These are phyloP conservation scores for Heliconius sara DNA, from an alignment of 2,888 invertebrate species.

Conservation along the genomic window DNA sequence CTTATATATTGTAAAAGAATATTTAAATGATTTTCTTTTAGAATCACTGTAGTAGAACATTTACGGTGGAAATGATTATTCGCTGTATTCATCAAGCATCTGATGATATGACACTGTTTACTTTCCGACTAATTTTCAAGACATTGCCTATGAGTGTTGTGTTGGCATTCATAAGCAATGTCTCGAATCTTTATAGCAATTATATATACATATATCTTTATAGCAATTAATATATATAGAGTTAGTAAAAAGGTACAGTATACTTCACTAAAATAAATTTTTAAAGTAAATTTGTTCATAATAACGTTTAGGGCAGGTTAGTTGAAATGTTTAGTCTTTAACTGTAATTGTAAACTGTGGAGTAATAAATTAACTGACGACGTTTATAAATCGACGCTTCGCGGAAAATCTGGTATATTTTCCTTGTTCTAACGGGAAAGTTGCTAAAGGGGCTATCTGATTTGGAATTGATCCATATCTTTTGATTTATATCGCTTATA, in stretches of 20 bases:
- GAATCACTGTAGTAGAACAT: no score
- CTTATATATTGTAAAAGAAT: no score
- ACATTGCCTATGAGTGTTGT: no score
- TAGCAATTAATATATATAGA: no score
- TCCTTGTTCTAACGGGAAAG: constrained; percentile 18
- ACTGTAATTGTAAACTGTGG: constrained; percentile 9
- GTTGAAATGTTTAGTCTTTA: constrained; percentile 18
- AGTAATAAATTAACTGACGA: constrained; percentile 20
- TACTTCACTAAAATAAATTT: neutral
- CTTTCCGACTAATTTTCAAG: no score
- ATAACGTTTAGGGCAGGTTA: constrained; percentile 6
- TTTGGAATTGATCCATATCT: constrained; percentile 21
- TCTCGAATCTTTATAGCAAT: no score
- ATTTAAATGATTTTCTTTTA: no score
- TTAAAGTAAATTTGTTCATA: neutral
- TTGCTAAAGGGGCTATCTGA: constrained; percentile 12
- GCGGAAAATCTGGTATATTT: constrained; percentile 14
- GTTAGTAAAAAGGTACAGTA: neutral
- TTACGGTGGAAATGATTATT: no score
- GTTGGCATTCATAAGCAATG: no score
- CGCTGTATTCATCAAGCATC: no score
- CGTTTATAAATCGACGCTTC: constrained; percentile 14
- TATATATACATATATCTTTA: no score
- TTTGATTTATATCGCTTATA: constrained; percentile 9
- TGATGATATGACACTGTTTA: no score